Evolutionary conservation across 2,888 invertebrate species (phyloP).

Genomic region (Ochlodes sylvanus): DNA sequence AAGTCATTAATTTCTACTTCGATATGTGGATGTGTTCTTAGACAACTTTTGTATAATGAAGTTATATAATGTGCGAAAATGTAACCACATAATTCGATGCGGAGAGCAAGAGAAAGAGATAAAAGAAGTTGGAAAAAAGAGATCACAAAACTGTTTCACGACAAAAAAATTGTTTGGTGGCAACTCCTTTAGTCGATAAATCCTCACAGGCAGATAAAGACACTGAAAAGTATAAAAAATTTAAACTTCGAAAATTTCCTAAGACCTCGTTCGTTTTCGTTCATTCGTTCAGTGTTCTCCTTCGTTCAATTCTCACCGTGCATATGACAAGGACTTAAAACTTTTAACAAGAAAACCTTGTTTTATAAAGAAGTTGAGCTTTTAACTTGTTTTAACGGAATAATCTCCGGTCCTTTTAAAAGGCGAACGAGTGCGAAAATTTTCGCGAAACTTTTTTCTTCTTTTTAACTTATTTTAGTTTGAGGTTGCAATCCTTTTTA

Average conservation of each 20-base stretch:
- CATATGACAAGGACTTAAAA: slow-evolving; percentile 17
- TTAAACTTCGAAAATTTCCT: background rate
- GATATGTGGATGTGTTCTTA: too few species aligned
- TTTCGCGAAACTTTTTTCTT: background rate
- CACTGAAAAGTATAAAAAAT: slow-evolving; percentile 6
- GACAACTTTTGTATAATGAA: too few species aligned
- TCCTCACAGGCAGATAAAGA: background rate
- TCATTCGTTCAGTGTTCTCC: slow-evolving; percentile 6
- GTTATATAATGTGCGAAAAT: too few species aligned
- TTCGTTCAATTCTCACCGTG: slow-evolving; percentile 10
- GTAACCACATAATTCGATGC: too few species aligned
- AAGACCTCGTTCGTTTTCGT: slow-evolving; percentile 9
- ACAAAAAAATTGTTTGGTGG: too few species aligned
- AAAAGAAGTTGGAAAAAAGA: too few species aligned
- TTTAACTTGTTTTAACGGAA: slow-evolving; percentile 31
- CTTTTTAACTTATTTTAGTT: background rate
- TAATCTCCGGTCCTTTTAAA: slow-evolving; percentile 38
- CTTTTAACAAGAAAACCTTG: slow-evolving; percentile 19
- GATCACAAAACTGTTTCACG: too few species aligned
- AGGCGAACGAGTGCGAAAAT: slow-evolving; percentile 1
- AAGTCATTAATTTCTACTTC: too few species aligned
- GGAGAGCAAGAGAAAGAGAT: too few species aligned
- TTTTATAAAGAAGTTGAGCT: slow-evolving; percentile 20
- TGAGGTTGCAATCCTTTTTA: background rate
- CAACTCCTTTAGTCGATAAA: background rate